These are phyloP conservation scores for Cryptotermes secundus DNA, from an alignment of 1,140 invertebrate species.

Conservation along the genomic window DNA sequence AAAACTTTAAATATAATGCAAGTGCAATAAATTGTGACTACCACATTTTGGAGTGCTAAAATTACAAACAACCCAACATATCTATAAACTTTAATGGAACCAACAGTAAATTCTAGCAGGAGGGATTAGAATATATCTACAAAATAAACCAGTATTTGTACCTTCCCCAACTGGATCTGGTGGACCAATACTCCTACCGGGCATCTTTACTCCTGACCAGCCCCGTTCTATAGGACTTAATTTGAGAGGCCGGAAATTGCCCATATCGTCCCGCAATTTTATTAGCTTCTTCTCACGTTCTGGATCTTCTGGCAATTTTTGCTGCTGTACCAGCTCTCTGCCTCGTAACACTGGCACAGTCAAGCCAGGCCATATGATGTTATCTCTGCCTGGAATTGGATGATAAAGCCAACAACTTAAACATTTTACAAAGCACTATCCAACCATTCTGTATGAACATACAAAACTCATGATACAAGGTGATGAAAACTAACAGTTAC, in stretches of 20 bases:
- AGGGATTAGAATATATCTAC: too few relatives aligned
- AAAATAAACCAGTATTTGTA: background rate
- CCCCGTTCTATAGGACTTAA: constrained; percentile 82
- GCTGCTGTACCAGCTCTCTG: constrained; percentile 68
- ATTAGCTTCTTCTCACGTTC: constrained; percentile 69
- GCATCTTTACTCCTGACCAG: constrained; percentile 80
- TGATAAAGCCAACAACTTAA: background rate
- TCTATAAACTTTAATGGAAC: background rate
- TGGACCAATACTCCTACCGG: constrained; percentile 81
- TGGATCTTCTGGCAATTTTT: constrained; percentile 68
- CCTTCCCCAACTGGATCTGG: constrained; percentile 80
- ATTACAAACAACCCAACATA: background rate
- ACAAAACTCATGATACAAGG: too few relatives aligned
- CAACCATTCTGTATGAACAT: too few relatives aligned
- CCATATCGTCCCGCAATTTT: constrained; percentile 71
- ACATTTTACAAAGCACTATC: background rate
- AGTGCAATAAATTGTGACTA: background rate
- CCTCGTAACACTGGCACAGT: constrained; percentile 80
- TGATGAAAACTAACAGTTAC: too few relatives aligned
- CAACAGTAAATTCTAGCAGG: too few relatives aligned
- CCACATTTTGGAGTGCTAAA: background rate
- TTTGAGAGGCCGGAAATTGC: constrained; percentile 58
- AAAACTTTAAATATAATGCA: background rate
- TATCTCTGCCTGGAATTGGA: constrained; percentile 60
- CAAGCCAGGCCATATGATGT: constrained; percentile 90